Conservation (phyloP, 2,888 invertebrate genomes). For the Erebia palarica region DNA sequence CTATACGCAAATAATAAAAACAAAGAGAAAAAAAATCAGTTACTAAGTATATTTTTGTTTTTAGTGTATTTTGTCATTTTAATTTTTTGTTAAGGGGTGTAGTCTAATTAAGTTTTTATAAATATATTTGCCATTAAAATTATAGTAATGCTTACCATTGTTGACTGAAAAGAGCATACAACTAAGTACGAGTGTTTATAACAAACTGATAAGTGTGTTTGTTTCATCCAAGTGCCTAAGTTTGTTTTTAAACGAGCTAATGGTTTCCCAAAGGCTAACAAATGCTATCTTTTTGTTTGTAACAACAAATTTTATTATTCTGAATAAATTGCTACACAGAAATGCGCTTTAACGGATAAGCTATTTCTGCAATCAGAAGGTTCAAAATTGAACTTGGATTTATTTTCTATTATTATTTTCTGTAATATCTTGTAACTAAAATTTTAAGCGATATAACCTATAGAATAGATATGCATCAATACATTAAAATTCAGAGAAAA, state of each 20-base stretch:
- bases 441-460: no score
- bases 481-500: no score
- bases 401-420: no score
- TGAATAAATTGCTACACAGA: background rate
- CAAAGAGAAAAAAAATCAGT: no score
- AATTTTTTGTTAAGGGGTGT: no score
- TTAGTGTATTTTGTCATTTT: no score
- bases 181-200: slow-evolving; percentile 5
- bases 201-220: background rate
- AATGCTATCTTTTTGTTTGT: slow-evolving; percentile 17
- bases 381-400: no score
- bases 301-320: background rate
- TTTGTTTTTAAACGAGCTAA: slow-evolving; percentile 15
- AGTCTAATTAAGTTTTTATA: background rate
- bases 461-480: no score
- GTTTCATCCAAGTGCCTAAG: background rate
- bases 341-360: background rate
- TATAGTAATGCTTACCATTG: slow-evolving; percentile 14
- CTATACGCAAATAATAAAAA: no score
- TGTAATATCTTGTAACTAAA: no score
- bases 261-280: slow-evolving; percentile 20
- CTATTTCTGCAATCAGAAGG: no score
- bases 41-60: no score
- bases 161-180: background rate
- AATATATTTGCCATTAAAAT: background rate